Evolutionary conservation across 2,888 invertebrate genomes (phyloP), one percentile per base, ranked within the genome.

Genomic region (Catocala nupta): DNA sequence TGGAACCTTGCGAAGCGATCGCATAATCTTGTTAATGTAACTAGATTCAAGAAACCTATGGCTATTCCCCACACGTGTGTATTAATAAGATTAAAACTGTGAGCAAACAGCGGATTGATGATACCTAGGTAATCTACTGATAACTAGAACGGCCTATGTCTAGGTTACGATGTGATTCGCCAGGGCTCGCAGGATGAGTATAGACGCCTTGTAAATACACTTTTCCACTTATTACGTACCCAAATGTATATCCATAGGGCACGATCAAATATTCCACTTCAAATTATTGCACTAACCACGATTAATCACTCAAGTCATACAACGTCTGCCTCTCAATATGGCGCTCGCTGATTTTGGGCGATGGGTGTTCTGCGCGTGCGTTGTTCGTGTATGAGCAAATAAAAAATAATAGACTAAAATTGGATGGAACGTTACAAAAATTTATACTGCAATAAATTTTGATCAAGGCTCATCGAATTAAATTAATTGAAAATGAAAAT

Each of bases 321-420:
- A 95, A 95, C 95, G 95, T 95, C 96, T 96, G 96, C 96, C 96
- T 96, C 95, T 95, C 96, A 96, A 96, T 96, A 96, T 96, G 96
- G 96, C 96, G 96, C 95, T 95, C 92, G 93, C 95, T 93, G 95
- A 94, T 95, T 95, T 95, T 94, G 92, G 93, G 92, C 91, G 92
- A 92, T 88, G 92, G 90, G 88, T 87, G 90, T 93, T 90, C 91
- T 94, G 93, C 94, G 94, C 93, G 93, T 94, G 94, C 94, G 94
- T 93, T 92, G 91, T 90, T 86, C 84, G 87, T 90, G 85, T 90
- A 86, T 85, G 84, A 89, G 86, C 84, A 87, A 89, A 89, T 88
- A 88, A 89, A 90, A 89, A 90, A 87, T 83, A 79, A 79, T 85
- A 74, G 82, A 82, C 81, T 78, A 74, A 80, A 84, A 84, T 83